Conservation (phyloP, 2,797 vertebrate genomes). For the Cossypha polioptera region DNA sequence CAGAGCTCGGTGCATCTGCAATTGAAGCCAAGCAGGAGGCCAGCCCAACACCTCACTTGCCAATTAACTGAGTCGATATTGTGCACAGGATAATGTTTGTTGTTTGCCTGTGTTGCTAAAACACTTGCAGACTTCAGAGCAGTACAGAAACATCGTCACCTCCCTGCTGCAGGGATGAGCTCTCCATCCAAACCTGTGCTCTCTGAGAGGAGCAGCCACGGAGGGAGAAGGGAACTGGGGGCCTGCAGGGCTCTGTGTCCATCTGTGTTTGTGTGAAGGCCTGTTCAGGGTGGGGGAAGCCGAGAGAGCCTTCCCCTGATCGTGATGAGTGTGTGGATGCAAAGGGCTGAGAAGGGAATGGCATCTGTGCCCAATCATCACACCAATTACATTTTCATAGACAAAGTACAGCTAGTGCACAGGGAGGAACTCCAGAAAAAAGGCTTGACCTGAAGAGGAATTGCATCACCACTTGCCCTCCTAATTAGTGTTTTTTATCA, state of each 20-base stretch:
- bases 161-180: background rate
- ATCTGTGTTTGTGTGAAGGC: background rate
- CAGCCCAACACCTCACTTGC: conserved; percentile 41
- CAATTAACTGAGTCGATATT: conserved; percentile 51
- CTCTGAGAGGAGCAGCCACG: background rate
- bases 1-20: background rate
- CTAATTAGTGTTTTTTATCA: background rate
- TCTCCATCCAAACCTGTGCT: background rate
- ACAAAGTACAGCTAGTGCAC: background rate
- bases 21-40: conserved; percentile 59
- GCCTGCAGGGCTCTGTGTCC: background rate
- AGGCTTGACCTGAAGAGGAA: background rate
- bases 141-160: background rate
- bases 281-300: background rate
- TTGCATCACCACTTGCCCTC: background rate
- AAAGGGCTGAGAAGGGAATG: background rate
- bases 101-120: conserved; percentile 56
- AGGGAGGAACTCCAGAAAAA: background rate
- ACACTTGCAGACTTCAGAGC: conserved; percentile 25
- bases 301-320: background rate
- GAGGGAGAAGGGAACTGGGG: background rate
- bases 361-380: too few relatives aligned
- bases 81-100: conserved; percentile 28
- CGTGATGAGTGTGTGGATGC: background rate
- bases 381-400: background rate